Evolutionary conservation across 2,797 vertebrate genomes (phyloP), one percentile per base, ranked within the genome.

Genomic region (Threskiornis aethiopicus): DNA sequence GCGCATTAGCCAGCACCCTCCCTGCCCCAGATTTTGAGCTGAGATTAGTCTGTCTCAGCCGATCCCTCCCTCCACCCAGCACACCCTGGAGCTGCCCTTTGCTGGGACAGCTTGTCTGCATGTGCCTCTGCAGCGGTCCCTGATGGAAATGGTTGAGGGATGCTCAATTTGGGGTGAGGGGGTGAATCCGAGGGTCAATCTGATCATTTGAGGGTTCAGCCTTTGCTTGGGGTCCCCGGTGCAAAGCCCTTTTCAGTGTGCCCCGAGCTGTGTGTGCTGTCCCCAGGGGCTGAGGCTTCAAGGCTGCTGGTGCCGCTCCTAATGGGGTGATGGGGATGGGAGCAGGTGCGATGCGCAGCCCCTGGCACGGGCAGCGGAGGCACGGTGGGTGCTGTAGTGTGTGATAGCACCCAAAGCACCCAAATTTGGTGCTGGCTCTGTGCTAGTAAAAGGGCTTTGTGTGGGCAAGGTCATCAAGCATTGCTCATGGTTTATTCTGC

Each of bases 1-100:
- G 72, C 5, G 2, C 6, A 0, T 25, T 81, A 88, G 77, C 78
- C 78, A 94, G 88, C 83, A 54, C 87, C 88, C 87, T 89, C 75
- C 58, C 75, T 93, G 94, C 51, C 89, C 93, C 87, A 94, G 89
- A 90, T 95, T 94, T 81, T 65, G 89, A 79, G 78, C 73, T 87
- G 92, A 89, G 72, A 71, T 88, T 61, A 89, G 78, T 78, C 75
- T 86, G 62, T 55, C 86, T 93, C 55, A 13, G 44, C 42, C 3
- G 2, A 5, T 86, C 28, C 29, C 46, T 88, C n/a, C 47, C 39
- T 54, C 28, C 51, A 55, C 33, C 51, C 61, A 37, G 64, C 64
- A 69, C 54, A n/a, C 14, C 26, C 19, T 0, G 1, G 52, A 82
- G 44, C 83, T 78, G 55, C 76, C 55, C 69, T 84, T 87, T 41